Evolutionary conservation across 1,140 invertebrate species (phyloP).

Genomic region (Mizuhopecten yessoensis): DNA sequence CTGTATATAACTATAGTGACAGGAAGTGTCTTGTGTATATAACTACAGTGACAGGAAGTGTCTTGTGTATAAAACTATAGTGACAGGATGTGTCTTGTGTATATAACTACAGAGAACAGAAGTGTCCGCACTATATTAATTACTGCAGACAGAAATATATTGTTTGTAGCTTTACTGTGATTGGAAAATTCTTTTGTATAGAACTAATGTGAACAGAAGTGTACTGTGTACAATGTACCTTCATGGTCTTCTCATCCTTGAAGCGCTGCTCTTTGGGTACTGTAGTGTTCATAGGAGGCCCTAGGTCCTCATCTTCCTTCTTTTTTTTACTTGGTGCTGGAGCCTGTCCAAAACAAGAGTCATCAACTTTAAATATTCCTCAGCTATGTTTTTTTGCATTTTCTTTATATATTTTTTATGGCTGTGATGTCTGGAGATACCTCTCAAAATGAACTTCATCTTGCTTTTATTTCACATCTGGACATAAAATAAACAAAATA

Average conservation of each 20-base stretch:
- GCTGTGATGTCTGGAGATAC: not conserved
- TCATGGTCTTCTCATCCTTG: conserved; percentile 95
- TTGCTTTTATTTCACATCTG: not conserved
- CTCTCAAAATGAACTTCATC: not conserved
- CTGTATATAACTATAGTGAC: too few relatives aligned
- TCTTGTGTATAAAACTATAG: too few relatives aligned
- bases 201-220: too few relatives aligned
- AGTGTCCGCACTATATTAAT: too few relatives aligned
- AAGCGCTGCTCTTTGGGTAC: conserved; percentile 95
- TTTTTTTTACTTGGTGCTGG: conserved; percentile 84
- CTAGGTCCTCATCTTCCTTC: conserved; percentile 94
- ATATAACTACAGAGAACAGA: too few relatives aligned
- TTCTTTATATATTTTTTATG: not conserved
- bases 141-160: too few relatives aligned
- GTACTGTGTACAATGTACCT: conserved; percentile 82
- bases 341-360: conserved; percentile 59
- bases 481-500: not conserved
- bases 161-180: too few relatives aligned
- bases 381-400: not conserved
- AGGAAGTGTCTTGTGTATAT: too few relatives aligned
- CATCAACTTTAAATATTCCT: not conserved
- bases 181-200: too few relatives aligned
- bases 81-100: too few relatives aligned
- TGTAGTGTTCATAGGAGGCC: conserved; percentile 90
- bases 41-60: too few relatives aligned